Conservation (phyloP, 2,797 vertebrate genomes). For the Gambelia wislizenii region DNA sequence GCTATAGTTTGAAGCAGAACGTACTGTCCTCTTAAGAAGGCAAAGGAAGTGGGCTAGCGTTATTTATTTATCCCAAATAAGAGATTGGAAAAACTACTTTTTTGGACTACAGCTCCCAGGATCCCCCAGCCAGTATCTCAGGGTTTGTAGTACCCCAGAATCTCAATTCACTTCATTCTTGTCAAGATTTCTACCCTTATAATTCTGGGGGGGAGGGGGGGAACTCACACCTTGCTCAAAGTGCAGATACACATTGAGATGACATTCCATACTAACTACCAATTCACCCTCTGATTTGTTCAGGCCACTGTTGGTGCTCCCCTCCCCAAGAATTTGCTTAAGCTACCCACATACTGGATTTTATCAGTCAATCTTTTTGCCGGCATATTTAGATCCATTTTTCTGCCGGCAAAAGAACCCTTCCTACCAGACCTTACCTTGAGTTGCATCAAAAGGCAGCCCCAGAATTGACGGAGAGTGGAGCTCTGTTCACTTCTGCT, state of each 20-base stretch:
- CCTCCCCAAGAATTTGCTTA: not conserved
- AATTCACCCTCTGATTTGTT: not conserved
- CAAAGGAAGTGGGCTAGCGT: not conserved
- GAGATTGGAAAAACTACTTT: no score
- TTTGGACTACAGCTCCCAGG: no score
- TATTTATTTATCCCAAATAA: not conserved
- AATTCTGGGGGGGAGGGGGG: no score
- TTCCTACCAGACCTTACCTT: no score
- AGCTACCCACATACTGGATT: not conserved
- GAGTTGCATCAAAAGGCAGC: no score
- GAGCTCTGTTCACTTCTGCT: no score
- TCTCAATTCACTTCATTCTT: not conserved
- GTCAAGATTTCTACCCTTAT: not conserved
- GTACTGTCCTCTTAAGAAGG: not conserved
- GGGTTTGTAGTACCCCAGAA: no score
- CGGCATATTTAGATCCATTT: no score
- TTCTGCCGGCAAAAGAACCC: no score
- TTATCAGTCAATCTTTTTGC: no score
- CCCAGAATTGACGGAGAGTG: no score
- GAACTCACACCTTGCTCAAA: not conserved
- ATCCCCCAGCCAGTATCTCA: not conserved
- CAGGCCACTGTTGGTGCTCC: not conserved
- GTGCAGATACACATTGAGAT: not conserved
- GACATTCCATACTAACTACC: not conserved
- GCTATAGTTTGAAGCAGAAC: not conserved